Conservation (phyloP, 2,888 invertebrate species). For the Monoplex corrugatus region DNA sequence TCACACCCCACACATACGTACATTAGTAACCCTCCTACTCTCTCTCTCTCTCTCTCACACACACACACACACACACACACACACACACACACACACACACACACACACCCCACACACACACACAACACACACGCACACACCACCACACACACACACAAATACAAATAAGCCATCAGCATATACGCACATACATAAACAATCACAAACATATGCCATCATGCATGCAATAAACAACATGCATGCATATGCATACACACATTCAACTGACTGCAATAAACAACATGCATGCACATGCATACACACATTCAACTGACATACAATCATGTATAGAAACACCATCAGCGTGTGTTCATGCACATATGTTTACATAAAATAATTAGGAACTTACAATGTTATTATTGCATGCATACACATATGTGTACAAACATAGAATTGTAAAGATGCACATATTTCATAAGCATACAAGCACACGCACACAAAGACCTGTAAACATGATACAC, state of each 20-base stretch:
- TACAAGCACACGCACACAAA: no score
- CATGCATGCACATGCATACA: not conserved
- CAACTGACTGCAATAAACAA: not conserved
- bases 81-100: not conserved
- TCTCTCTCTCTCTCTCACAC: not conserved
- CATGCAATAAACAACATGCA: conserved; percentile 7
- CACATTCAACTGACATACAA: no score
- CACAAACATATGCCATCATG: not conserved
- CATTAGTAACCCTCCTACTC: not conserved
- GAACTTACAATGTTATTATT: no score
- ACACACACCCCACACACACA: not conserved
- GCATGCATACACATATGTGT: no score
- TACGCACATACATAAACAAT: no score
- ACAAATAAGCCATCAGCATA: no score
- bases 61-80: not conserved
- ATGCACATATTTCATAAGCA: no score
- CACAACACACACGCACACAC: not conserved
- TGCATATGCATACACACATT: conserved; percentile 13
- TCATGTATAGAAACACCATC: no score
- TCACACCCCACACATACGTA: conserved; percentile 14
- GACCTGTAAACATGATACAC: no score
- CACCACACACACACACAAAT: conserved; percentile 21
- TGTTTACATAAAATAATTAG: no score
- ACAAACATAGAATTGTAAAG: no score
- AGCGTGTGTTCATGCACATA: no score